phyloP scores from a whole-genome alignment of 2,888 invertebrate species.

The Phaedon cochleariae region DNA sequence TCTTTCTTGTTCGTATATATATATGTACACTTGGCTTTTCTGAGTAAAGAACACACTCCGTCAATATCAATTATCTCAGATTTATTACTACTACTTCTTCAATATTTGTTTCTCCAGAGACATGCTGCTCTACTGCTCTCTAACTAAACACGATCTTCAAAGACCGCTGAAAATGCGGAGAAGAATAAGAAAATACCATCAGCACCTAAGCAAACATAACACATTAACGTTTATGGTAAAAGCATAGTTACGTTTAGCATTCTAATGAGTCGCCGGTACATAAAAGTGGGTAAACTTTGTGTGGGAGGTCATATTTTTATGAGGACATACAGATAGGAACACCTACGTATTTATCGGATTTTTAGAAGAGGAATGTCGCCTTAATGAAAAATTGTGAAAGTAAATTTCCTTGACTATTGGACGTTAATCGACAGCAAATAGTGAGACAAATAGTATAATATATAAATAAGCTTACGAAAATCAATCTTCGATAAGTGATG shows the following conservation, averaged over 20 bases:
- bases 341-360: not conserved
- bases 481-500: too few relatives aligned
- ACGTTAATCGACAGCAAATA: too few relatives aligned
- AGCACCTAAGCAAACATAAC: conserved; percentile 55
- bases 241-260: conserved; percentile 55
- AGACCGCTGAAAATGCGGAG: conserved; percentile 41
- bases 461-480: too few relatives aligned
- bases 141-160: conserved; percentile 47
- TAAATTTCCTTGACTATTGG: too few relatives aligned
- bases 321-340: conserved; percentile 15
- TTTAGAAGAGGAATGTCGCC: not conserved
- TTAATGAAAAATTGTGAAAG: not conserved
- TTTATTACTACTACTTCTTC: conserved; percentile 15
- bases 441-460: too few relatives aligned
- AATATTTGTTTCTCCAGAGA: conserved; percentile 31
- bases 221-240: conserved; percentile 55
- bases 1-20: too few relatives aligned
- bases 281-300: conserved; percentile 49
- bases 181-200: conserved; percentile 28
- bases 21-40: too few relatives aligned
- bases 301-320: conserved; percentile 55
- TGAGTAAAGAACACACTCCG: conserved; percentile 16
- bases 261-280: conserved; percentile 52
- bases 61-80: conserved; percentile 22
- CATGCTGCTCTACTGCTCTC: conserved; percentile 28